Evolutionary conservation across 53 echinoderm and acorn worm genomes (phyloP).

Genomic region (Echinometra lucunter): DNA sequence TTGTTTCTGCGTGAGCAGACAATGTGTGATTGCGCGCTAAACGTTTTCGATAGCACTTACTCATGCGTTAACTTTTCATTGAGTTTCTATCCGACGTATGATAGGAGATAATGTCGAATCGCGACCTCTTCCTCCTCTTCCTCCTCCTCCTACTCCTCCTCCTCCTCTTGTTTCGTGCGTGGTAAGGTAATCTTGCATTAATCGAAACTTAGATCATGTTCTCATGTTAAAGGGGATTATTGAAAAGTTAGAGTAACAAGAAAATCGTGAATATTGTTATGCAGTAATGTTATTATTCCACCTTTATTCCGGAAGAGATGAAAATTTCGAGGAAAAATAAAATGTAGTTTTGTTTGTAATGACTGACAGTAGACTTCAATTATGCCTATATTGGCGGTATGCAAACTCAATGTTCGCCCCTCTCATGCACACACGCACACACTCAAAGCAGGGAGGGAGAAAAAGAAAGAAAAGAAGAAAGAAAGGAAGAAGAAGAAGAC

Average conservation of each 20-base stretch:
- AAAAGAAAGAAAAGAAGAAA: too few relatives aligned
- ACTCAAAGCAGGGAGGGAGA: too few relatives aligned
- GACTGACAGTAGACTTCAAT: too few relatives aligned
- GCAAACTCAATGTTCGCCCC: too few relatives aligned
- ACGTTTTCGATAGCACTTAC: not conserved
- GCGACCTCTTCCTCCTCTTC: not conserved
- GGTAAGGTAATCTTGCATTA: not conserved
- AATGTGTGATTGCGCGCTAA: constrained; percentile 8
- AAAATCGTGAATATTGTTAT: too few relatives aligned
- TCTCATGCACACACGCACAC: too few relatives aligned
- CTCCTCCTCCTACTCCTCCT: not conserved
- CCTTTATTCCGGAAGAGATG: too few relatives aligned
- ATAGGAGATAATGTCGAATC: not conserved
- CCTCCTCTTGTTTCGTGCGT: not conserved
- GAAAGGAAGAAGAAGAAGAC: too few relatives aligned
- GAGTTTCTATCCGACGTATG: not conserved
- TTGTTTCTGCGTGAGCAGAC: not conserved
- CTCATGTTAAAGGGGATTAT: not conserved
- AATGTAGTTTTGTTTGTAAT: too few relatives aligned
- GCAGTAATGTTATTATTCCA: too few relatives aligned
- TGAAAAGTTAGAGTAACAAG: not conserved
- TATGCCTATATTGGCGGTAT: too few relatives aligned
- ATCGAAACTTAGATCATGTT: not conserved
- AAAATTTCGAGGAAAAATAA: too few relatives aligned
- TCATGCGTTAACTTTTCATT: not conserved